phyloP scores from a whole-genome alignment of 2,113 vertebrate species.

The Falco punctatus region DNA sequence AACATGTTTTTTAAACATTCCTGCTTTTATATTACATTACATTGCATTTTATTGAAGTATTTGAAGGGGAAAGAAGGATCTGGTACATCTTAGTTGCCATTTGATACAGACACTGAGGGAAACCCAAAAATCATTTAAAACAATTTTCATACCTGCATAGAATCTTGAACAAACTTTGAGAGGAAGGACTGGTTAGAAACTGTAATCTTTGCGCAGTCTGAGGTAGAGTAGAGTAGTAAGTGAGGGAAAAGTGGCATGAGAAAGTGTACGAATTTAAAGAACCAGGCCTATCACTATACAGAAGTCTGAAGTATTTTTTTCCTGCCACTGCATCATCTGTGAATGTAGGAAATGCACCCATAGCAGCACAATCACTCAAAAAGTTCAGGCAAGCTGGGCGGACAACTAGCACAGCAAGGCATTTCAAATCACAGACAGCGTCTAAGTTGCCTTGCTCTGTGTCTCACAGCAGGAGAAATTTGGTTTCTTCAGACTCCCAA shows the following conservation, averaged over 20 bases:
- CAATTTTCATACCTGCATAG: not conserved
- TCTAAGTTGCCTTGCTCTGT: not conserved
- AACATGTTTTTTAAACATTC: not conserved
- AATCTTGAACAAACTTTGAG: not conserved
- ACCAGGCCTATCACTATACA: not conserved
- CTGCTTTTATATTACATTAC: not conserved
- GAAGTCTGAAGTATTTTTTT: not conserved
- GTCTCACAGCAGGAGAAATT: constrained; percentile 34
- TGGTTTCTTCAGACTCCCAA: constrained; percentile 20
- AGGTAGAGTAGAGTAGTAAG: not conserved
- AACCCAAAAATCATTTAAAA: not conserved
- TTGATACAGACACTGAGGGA: not conserved
- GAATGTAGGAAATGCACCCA: not conserved
- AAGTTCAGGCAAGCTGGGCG: not conserved
- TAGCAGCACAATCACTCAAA: not conserved
- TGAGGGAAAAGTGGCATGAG: not conserved
- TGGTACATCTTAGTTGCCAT: rapidly evolving
- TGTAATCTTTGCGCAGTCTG: not conserved
- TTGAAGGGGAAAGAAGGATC: not conserved
- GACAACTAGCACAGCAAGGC: not conserved
- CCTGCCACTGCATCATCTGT: not conserved
- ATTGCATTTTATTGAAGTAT: not conserved
- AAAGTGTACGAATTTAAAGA: not conserved
- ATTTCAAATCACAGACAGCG: not conserved
- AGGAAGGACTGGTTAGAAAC: not conserved